Base-by-base conservation (phyloP, 2,113 vertebrate genomes). In the Balaeniceps rex region DNA sequence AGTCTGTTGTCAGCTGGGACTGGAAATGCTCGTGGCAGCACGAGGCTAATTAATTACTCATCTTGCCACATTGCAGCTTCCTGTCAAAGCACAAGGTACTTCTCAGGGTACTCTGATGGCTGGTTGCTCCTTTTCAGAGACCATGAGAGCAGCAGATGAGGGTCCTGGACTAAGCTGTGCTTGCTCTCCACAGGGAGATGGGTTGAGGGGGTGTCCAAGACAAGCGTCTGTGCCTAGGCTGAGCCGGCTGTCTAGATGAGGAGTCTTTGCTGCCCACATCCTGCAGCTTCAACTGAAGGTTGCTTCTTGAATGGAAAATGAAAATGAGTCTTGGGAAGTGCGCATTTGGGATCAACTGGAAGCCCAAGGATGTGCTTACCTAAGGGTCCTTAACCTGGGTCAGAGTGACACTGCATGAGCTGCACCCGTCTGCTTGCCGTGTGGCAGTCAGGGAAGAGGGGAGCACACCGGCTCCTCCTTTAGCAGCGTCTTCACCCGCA, bases 41-140 rank as follows among this genome's bases (percentile, higher is more conserved):
- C 52, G 5, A 66, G 44, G 52, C 94, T 97, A 97, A 98, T 98
- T 98, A 97, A 98, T 98, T 97, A 97, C 96, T 97, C 86, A 83
- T 94, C 76, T 83, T 88, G 78, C 66, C 96, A 97, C 93, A 83
- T 2, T 79, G 85, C 72, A 96, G 77, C 79, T 98, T 97, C 89
- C 93, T 95, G 64, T 96, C 18, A 86, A 60, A 91, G 88, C 51
- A 60, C 40, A 24, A 96, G 92, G 91, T 89, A 63, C 33, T 65
- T 85, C 74, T 97, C 92, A 84, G 76, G 16, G 10, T 71, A 87
- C 69, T 54, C 38, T 13, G 7, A 51, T 64, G 93, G 64, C 75
- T 63, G 44, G 71, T 7, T 24, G 54, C 57, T 92, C 46, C 80
- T 87, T 42, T 7, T 52, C 76, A 71, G 88, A 84, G 57, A 84